Base-by-base conservation (phyloP, 35 echinoderm and acorn worm species). In the Apostichopus californicus region DNA sequence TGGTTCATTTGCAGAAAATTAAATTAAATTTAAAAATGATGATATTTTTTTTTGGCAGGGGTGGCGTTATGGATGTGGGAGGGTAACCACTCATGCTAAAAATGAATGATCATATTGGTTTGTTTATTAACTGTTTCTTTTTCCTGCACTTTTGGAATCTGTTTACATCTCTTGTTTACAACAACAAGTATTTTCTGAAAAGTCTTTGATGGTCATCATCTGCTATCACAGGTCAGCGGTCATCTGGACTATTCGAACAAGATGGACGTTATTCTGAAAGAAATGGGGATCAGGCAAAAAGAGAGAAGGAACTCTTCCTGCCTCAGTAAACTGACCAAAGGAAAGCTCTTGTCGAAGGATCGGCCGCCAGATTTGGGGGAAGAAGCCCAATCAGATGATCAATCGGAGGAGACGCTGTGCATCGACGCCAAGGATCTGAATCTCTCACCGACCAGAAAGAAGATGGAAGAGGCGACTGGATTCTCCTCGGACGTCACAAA, bases 161-260 rank as follows among this genome's bases (percentile, higher is more conserved):
- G 34, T 46, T 46, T 46, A 46, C 34, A 46, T 46, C 34, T 46
- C 34, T 46, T 46, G 34, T 46, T 46, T 46, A 46, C 34, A 4
- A 46, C 34, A 46, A 4, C 34, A 46, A 46, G 34, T 46, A 46
- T 46, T 46, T 46, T 3, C 3, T 46, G 26, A 46, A 46, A 46
- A 46, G 34, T 46, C 34, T 46, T 46, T 46, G 34, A 46, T 46
- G 34, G 34, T 46, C 34, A 46, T 4, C 34, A 46, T 77, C 22
- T 59, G 5, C 12, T 0, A 28, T 68, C 65, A 25, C 59, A 99
- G 97, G 97, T 99, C 18, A 86, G 46, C 78, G 97, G 97, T 57
- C 97, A 99, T 94, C 79, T 99, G 18, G 97, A 99, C 85, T 99
- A 99, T 64, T 91, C 95, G 3, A 81, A 93, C 25, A 99, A 99